phyloP scores from a whole-genome alignment of 2,797 vertebrate genomes.

The Peromyscus aztecus region DNA sequence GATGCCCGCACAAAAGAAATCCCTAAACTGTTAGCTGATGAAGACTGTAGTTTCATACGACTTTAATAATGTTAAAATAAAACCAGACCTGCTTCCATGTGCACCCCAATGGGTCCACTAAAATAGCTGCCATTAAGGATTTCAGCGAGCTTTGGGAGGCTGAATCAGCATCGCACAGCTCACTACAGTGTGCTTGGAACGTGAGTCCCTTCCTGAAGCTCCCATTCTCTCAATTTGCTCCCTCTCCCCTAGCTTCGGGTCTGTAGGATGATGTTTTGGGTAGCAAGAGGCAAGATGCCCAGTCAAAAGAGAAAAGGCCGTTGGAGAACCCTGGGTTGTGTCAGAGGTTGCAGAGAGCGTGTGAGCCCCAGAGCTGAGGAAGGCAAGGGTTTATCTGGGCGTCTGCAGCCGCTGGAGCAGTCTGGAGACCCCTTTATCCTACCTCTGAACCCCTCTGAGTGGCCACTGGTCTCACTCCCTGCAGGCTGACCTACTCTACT shows the following conservation, averaged over 20 bases:
- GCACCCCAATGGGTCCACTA: no score
- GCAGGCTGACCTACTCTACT: not conserved
- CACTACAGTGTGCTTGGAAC: not conserved
- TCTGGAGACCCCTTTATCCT: not conserved
- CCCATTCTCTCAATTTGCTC: no score
- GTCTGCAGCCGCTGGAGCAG: not conserved
- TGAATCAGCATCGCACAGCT: not conserved
- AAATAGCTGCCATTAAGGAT: not conserved
- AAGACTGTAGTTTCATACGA: not conserved
- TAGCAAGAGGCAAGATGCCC: not conserved
- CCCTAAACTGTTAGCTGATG: not conserved
- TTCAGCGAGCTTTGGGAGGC: not conserved
- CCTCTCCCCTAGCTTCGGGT: not conserved
- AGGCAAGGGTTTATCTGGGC: not conserved
- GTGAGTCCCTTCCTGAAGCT: not conserved
- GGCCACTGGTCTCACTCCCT: not conserved
- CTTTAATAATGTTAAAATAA: not conserved
- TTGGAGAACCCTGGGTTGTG: not conserved
- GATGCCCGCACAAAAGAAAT: not conserved
- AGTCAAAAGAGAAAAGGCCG: not conserved
- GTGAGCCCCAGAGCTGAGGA: not conserved
- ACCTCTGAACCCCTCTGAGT: not conserved
- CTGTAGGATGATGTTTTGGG: not conserved
- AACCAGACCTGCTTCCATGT: not conserved
- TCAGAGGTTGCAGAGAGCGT: not conserved